Evolutionary conservation across 2,797 vertebrate genomes (phyloP).

Genomic region (Ctenopoma kingsleyae): DNA sequence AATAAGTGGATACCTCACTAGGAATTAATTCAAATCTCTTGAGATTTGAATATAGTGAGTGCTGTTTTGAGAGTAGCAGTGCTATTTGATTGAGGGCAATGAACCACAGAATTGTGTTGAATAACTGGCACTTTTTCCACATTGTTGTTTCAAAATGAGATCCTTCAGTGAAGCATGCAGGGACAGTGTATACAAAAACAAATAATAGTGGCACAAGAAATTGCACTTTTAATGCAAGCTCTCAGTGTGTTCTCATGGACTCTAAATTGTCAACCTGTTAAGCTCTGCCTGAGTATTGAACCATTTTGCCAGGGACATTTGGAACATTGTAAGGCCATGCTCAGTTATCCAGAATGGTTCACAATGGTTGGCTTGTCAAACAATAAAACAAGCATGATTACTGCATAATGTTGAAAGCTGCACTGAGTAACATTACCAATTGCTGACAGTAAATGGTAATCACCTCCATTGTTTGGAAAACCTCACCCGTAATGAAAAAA

Average conservation of each 20-base stretch:
- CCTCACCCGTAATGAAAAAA: not conserved
- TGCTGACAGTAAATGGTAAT: not conserved
- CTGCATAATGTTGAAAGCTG: not conserved
- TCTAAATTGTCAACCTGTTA: too few species aligned
- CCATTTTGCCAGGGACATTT: slow-evolving; percentile 14
- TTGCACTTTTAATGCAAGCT: slow-evolving; percentile 19
- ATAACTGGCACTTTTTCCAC: slow-evolving; percentile 43
- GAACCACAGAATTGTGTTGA: slow-evolving; percentile 49
- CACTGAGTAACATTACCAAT: not conserved
- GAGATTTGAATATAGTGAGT: too few species aligned
- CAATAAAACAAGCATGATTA: not conserved
- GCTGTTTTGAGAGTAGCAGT: not conserved
- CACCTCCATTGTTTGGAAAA: not conserved
- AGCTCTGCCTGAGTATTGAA: too few species aligned
- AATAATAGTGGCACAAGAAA: slow-evolving; percentile 19
- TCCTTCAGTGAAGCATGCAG: slow-evolving; percentile 61
- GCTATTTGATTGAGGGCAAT: slow-evolving; percentile 35
- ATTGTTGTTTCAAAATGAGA: slow-evolving; percentile 63
- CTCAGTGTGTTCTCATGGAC: not conserved
- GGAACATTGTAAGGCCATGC: not conserved
- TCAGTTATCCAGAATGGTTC: not conserved
- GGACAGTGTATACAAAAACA: slow-evolving; percentile 15
- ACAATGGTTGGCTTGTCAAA: not conserved
- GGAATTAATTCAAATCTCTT: too few species aligned
- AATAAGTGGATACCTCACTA: too few species aligned